Conservation (phyloP, 2,888 invertebrate species). For the Agrochola circellaris region DNA sequence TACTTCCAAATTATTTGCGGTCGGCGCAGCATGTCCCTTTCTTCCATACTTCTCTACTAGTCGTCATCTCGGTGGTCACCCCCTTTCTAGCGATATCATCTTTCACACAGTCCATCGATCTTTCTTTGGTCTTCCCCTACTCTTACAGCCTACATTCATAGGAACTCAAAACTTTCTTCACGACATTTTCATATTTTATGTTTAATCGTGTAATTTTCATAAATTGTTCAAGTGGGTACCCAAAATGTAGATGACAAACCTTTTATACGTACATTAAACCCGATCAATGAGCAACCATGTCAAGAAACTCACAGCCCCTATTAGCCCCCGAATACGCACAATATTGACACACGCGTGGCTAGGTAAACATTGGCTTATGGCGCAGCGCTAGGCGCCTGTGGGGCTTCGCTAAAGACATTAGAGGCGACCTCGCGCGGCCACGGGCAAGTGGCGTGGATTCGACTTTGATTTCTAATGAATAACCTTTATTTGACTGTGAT, state of each 20-base stretch:
- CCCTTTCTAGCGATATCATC: too few species aligned
- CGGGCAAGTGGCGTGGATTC: slow-evolving; percentile 65
- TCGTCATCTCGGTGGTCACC: too few species aligned
- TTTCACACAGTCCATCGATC: too few species aligned
- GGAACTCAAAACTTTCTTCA: too few species aligned
- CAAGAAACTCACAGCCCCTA: not conserved
- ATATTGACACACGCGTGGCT: slow-evolving; percentile 43
- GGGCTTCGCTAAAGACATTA: slow-evolving; percentile 82
- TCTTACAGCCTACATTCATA: too few species aligned
- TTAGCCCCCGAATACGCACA: slow-evolving; percentile 31
- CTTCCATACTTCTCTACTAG: too few species aligned
- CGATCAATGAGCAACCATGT: slow-evolving; percentile 6
- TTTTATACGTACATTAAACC: not conserved
- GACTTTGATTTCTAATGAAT: slow-evolving; percentile 65
- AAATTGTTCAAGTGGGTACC: not conserved
- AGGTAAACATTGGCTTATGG: slow-evolving; percentile 73
- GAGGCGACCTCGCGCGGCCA: slow-evolving; percentile 72
- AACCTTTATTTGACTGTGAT: slow-evolving; percentile 13
- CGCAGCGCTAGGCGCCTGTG: slow-evolving; percentile 52
- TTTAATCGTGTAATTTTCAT: not conserved
- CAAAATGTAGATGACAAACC: not conserved
- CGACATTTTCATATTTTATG: too few species aligned
- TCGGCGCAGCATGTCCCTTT: too few species aligned
- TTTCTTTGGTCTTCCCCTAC: too few species aligned
- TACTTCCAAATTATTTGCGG: too few species aligned